phyloP scores from a whole-genome alignment of 2,113 vertebrate species.

The Phalacrocorax brasilianus region DNA sequence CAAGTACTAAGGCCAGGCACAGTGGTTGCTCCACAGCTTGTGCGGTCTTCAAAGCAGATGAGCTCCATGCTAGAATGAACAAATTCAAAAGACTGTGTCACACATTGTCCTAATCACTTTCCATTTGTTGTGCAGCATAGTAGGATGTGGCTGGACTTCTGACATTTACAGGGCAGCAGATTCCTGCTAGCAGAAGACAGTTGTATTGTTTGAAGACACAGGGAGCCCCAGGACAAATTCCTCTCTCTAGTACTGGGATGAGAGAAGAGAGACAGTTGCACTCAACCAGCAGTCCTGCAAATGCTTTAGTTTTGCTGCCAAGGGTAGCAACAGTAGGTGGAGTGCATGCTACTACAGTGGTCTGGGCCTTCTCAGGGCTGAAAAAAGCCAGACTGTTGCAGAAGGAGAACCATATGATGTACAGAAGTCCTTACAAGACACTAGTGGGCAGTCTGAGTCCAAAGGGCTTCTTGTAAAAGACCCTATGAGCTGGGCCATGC shows the following conservation, averaged over 20 bases:
- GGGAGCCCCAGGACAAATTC: not conserved
- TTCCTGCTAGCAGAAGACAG: not conserved
- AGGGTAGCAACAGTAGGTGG: not conserved
- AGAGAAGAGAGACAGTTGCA: not conserved
- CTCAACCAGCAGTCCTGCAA: not conserved
- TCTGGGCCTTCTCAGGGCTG: not conserved
- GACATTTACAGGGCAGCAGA: not conserved
- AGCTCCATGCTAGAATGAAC: not conserved
- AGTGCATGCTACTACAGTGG: not conserved
- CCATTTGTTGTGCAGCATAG: not conserved
- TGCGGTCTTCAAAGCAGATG: not conserved
- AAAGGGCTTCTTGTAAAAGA: not conserved
- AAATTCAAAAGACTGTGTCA: not conserved
- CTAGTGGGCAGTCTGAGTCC: not conserved
- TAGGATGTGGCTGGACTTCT: not conserved
- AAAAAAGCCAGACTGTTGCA: not conserved
- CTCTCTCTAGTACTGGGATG: not conserved
- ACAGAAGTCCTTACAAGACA: not conserved
- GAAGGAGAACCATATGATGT: not conserved
- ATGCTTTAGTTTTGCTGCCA: not conserved
- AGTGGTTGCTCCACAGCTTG: not conserved
- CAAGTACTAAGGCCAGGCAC: not conserved
- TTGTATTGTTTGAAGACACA: not conserved
- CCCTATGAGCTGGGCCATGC: fast-evolving
- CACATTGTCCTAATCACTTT: not conserved